phyloP scores from a whole-genome alignment of 2,888 invertebrate genomes.

The Myopa tessellatipennis region DNA sequence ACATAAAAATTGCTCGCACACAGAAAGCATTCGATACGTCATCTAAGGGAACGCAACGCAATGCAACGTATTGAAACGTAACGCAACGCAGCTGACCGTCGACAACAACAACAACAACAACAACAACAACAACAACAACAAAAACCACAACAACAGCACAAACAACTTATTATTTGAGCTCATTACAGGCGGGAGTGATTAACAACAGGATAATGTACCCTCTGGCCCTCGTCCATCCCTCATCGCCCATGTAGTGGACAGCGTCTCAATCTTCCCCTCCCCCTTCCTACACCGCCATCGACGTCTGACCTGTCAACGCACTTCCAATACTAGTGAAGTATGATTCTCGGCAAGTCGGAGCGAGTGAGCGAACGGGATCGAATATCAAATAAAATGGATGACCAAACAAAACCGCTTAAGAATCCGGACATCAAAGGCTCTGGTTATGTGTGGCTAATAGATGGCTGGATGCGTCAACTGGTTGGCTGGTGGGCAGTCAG shows the following conservation, averaged over 20 bases:
- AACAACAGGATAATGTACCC: slow-evolving; percentile 42
- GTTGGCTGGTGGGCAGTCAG: slow-evolving; percentile 1
- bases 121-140: slow-evolving; percentile 38
- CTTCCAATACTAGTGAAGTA: slow-evolving; percentile 10
- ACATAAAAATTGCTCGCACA: slow-evolving; percentile 14
- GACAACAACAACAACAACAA: background rate
- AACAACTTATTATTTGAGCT: slow-evolving; percentile 45
- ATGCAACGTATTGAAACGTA: slow-evolving; percentile 1
- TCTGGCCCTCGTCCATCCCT: background rate
- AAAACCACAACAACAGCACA: too few relatives aligned
- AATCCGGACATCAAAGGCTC: slow-evolving; percentile 28
- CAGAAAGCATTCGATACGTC: slow-evolving; percentile 45
- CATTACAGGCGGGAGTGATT: slow-evolving; percentile 49
- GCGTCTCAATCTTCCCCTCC: background rate
- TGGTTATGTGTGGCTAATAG: slow-evolving; percentile 1
- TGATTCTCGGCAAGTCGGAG: background rate
- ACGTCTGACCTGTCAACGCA: slow-evolving; percentile 16
- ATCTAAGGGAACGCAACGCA: slow-evolving; percentile 43
- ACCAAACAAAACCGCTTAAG: slow-evolving; percentile 58
- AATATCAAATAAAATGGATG: slow-evolving; percentile 60
- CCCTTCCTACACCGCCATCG: background rate
- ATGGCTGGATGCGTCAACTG: slow-evolving; percentile 8
- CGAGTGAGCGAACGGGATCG: slow-evolving; percentile 45
- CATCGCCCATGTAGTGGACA: background rate
- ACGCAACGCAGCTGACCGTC: slow-evolving; percentile 34